A percentile compares a stretch with the other conserved stretches of the same genome.
These are phyloP conservation scores for Coregonus suidteri DNA, from an alignment of 2,797 vertebrate genomes.

Conservation along the genomic window DNA sequence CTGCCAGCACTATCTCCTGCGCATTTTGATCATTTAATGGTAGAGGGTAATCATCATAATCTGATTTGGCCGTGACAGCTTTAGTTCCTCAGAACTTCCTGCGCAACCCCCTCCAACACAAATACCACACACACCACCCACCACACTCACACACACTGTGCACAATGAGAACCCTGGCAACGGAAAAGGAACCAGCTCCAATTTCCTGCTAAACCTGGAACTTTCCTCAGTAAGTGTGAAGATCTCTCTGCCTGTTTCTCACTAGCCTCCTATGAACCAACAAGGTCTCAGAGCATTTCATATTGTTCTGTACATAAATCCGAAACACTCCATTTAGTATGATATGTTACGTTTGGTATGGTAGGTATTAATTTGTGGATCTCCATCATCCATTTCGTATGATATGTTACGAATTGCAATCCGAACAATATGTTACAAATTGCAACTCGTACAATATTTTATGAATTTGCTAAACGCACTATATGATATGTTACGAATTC, in stretches of 20 bases:
- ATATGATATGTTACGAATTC: no score
- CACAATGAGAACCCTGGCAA: not conserved
- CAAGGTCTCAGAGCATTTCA: no score
- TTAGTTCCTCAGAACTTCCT: not conserved
- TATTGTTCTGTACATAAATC: no score
- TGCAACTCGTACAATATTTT: no score
- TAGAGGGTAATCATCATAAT: constrained; percentile 23
- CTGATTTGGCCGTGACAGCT: constrained; percentile 3
- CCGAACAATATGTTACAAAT: no score
- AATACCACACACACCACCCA: constrained; percentile 4
- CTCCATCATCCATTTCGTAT: no score
- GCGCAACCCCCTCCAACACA: not conserved
- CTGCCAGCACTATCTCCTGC: constrained; percentile 22
- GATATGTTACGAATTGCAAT: no score
- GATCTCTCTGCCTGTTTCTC: not conserved
- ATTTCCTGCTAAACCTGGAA: constrained; percentile 5
- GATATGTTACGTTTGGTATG: no score
- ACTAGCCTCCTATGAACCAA: not conserved
- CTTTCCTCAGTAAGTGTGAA: not conserved
- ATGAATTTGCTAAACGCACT: no score
- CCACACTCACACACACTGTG: not conserved
- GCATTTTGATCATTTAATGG: constrained; percentile 21
- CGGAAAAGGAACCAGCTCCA: not conserved
- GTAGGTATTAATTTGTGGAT: no score
- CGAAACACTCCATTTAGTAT: no score